Conservation (phyloP, 1,140 invertebrate genomes). For the Limonius californicus region DNA sequence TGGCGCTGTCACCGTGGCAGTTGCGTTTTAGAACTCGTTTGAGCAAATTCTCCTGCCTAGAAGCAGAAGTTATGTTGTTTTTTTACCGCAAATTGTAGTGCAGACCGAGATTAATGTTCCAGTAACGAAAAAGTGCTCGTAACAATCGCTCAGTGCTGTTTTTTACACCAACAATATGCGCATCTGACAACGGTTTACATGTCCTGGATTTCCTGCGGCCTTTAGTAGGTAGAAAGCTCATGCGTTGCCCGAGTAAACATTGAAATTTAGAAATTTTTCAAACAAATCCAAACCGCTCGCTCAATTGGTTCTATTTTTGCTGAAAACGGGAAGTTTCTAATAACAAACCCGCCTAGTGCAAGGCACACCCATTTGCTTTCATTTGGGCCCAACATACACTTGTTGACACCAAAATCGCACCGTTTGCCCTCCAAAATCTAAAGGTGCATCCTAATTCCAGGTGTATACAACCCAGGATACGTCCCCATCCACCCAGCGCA, state of each 20-base stretch:
- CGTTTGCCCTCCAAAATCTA: too few species aligned
- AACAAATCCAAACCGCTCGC: too few species aligned
- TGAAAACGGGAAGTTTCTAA: neutral
- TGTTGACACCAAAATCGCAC: too few species aligned
- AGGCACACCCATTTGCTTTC: neutral
- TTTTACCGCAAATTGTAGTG: neutral
- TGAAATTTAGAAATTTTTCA: neutral
- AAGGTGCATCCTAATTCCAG: too few species aligned
- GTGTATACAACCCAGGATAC: neutral
- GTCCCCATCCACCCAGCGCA: too few species aligned
- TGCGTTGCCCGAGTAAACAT: neutral
- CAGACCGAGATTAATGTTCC: neutral
- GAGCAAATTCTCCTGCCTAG: too few species aligned
- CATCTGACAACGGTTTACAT: neutral
- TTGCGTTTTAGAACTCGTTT: neutral
- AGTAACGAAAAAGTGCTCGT: neutral
- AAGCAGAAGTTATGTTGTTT: neutral
- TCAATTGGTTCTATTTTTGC: too few species aligned
- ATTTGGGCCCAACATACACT: too few species aligned
- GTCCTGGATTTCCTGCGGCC: neutral
- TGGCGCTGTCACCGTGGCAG: constrained; percentile 11
- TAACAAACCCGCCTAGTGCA: neutral
- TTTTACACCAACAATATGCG: neutral
- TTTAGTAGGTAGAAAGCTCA: constrained; percentile 6
- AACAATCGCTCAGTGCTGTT: neutral